Base-by-base conservation (phyloP, 2,113 vertebrate species). In the Shinisaurus crocodilurus region DNA sequence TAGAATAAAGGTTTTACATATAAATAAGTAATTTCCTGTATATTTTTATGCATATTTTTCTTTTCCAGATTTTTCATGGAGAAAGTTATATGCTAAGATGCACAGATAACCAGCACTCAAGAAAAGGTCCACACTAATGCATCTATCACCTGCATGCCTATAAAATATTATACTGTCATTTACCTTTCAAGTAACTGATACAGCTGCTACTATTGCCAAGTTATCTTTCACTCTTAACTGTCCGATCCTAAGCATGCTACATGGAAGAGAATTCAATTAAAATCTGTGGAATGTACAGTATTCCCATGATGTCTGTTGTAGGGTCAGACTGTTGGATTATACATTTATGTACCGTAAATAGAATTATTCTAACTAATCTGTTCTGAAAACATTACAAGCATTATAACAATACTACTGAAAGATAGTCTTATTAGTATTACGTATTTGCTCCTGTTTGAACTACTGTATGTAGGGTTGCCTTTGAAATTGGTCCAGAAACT, bases 1-100 rank as follows among this genome's bases (percentile, higher is more conserved):
- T 95, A 97, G 96, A 97, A 97, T 97, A 97, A 97, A 96, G 96
- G 90, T 95, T 97, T 97, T 97, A 96, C 97, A 96, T 97, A 97
- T 96, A 97, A 97, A 97, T 98, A 97, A 97, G 96, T 96, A 96
- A 97, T 96, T 93, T 86, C 94, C 92, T 90, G 92, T 93, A 93
- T 95, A 96, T 96, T 94, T 96, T 96, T 89, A 96, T 95, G 93
- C 92, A 92, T 91, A 92, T 91, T 95, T 95, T 95, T 94, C 93
- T 92, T 95, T 94, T 94, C 85, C 81, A 65, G 77, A 94, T 95
- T 94, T 94, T 95, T 63, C 72, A 79, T 86, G 69, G 82, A 89
- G 87, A 82, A 75, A 95, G 74, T 82, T 90, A 95, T 95, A 94
- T 90, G 92, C 91, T 90, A 94, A 95, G 94, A 94, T 80, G 89